Evolutionary conservation across 2,888 invertebrate genomes (phyloP), one percentile per base, ranked within the genome.

Genomic region (Drosophila siamana): DNA sequence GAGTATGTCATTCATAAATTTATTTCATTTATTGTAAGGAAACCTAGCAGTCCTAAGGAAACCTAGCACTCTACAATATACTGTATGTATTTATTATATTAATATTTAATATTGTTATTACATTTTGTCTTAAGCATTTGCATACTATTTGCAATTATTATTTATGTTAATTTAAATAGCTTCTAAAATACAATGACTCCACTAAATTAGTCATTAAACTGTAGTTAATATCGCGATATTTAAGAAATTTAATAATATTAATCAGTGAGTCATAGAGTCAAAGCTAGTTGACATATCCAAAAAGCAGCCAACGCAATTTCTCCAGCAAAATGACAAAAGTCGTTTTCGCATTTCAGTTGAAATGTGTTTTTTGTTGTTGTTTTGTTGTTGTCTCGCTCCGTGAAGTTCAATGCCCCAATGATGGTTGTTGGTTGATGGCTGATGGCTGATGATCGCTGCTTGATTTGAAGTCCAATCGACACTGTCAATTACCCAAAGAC

Each of bases 341-440:
- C 4, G 16, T 41, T 41, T 13, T 6, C 4, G 2, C 5, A 22
- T 36, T 50, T 13, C n/a, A 36, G 13, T 36, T 22, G 13, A 36
- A 13, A 5, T 13, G 13, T 13, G 36, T 5, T n/a, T 30, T 6
- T 11, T 15, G 24, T 50, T 50, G 5, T 43, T 22, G 19, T 4
- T 41, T 11, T 38, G 38, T 50, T 1, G 22, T 11, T 9, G 4
- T 28, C 9, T 0, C n/a, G 5, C 30, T 26, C 7, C n/a, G 28
- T 24, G 2, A 65, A 72, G 72, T 65, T 70, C 54, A 64, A 19
- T 65, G 70, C 54, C 26, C 70, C 28, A 9, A 41, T 19, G 7
- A 28, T 1, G 15, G 36, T 72, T 40, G 16, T 28, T 28, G 6
- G 28, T 0, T 30, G 30, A 30, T 30, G 30, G 11, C 30, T 9